A percentile compares a stretch with the other conserved stretches of the same genome.
Conservation (phyloP, 2,888 invertebrate species). For the Ichneumon xanthorius region DNA sequence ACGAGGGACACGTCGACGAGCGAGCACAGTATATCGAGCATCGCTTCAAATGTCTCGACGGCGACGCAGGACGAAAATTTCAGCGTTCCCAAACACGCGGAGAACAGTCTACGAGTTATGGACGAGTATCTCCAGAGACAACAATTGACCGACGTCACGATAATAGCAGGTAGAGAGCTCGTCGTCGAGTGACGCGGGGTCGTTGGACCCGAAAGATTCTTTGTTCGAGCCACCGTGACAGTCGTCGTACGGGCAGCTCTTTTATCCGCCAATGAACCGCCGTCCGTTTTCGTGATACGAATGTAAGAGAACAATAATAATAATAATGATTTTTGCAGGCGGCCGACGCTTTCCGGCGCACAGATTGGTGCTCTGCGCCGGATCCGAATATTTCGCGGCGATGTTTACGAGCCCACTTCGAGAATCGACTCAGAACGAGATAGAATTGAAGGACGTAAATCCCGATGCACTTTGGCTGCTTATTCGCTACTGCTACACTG, state of each 20-base stretch:
- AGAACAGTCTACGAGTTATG: slow-evolving; percentile 93
- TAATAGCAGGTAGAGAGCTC: slow-evolving; percentile 91
- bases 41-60: slow-evolving; percentile 69
- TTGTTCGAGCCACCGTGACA: neutral
- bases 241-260: neutral
- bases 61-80: slow-evolving; percentile 92
- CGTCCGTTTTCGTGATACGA: neutral
- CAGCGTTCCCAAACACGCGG: slow-evolving; percentile 92
- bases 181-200: slow-evolving; percentile 42
- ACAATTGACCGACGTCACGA: slow-evolving; percentile 94
- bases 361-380: slow-evolving; percentile 95
- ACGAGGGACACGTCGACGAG: slow-evolving; percentile 79
- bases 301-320: neutral
- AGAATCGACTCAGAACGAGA: slow-evolving; percentile 93
- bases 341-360: slow-evolving; percentile 90
- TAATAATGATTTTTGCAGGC: slow-evolving; percentile 77
- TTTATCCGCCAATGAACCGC: neutral
- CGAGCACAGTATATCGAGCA: slow-evolving; percentile 82
- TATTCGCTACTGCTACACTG: slow-evolving; percentile 96
- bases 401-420: slow-evolving; percentile 97
- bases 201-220: slow-evolving; percentile 25
- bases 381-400: slow-evolving; percentile 97
- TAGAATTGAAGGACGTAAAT: slow-evolving; percentile 93
- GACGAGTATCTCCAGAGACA: slow-evolving; percentile 92
- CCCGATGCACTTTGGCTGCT: slow-evolving; percentile 94